These are phyloP conservation scores for Papilio polyxenes DNA, from an alignment of 1,140 invertebrate species.

Conservation along the genomic window DNA sequence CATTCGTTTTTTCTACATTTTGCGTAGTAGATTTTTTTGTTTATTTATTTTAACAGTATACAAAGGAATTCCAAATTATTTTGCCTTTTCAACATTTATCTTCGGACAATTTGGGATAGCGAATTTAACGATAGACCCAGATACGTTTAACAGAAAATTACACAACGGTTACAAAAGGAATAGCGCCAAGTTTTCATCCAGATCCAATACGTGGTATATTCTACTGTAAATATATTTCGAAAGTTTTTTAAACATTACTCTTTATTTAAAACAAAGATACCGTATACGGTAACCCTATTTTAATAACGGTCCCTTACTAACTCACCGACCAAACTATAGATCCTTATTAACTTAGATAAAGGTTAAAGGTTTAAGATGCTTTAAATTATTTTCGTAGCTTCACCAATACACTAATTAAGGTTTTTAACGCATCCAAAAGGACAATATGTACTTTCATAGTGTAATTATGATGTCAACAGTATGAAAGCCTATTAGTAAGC, in stretches of 20 bases:
- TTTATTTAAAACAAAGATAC: not conserved
- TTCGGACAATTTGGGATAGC: not conserved
- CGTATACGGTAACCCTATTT: no score
- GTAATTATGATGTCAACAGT: no score
- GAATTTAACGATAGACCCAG: conserved; percentile 9
- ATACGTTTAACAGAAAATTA: conserved; percentile 16
- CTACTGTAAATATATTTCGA: not conserved
- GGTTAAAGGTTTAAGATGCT: no score
- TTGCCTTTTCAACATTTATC: conserved; percentile 11
- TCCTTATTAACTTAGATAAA: not conserved
- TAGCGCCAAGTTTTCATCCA: not conserved
- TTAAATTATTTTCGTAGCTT: no score
- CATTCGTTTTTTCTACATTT: not conserved
- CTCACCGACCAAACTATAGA: no score
- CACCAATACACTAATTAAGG: not conserved
- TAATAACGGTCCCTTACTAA: no score
- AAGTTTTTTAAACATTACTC: not conserved
- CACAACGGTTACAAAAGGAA: conserved; percentile 10
- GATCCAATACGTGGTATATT: not conserved
- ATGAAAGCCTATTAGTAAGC: no score
- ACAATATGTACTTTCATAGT: no score
- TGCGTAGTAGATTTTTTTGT: not conserved
- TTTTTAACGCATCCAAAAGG: no score
- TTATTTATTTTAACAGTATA: not conserved
- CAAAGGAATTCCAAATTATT: conserved; percentile 1